phyloP scores from a whole-genome alignment of 2,797 vertebrate species.

The Smutsia temminckii region DNA sequence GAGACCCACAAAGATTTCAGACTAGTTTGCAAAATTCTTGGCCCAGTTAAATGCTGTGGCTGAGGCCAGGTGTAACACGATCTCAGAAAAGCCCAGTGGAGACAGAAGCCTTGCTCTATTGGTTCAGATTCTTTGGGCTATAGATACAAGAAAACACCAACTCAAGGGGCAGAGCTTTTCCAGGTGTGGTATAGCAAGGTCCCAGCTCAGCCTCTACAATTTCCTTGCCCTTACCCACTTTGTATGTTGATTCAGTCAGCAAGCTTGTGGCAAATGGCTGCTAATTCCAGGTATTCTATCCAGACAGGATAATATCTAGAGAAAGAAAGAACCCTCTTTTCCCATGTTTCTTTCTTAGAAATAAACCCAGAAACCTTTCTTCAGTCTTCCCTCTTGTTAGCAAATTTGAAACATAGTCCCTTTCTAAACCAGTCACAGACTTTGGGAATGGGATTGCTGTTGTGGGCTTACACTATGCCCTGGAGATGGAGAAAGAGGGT shows the following conservation, averaged over 20 bases:
- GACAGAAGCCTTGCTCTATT: not conserved
- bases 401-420: not conserved
- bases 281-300: not conserved
- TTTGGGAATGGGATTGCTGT: not conserved
- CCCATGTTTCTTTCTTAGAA: not conserved
- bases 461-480: not conserved
- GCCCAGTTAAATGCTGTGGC: not conserved
- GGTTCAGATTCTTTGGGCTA: not conserved
- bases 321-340: not conserved
- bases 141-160: not conserved
- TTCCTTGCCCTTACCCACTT: not conserved
- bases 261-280: not conserved
- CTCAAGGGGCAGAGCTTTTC: not conserved
- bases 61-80: not conserved
- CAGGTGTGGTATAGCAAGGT: not conserved
- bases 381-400: not conserved
- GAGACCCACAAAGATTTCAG: not conserved
- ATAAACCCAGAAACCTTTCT: not conserved
- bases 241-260: not conserved
- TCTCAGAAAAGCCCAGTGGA: not conserved
- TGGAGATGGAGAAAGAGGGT: not conserved
- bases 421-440: slow-evolving; percentile 26
- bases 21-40: slow-evolving; percentile 5
- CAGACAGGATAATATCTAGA: not conserved
- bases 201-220: not conserved